Conservation (phyloP, 2,113 vertebrate species). For the Zapus hudsonius region DNA sequence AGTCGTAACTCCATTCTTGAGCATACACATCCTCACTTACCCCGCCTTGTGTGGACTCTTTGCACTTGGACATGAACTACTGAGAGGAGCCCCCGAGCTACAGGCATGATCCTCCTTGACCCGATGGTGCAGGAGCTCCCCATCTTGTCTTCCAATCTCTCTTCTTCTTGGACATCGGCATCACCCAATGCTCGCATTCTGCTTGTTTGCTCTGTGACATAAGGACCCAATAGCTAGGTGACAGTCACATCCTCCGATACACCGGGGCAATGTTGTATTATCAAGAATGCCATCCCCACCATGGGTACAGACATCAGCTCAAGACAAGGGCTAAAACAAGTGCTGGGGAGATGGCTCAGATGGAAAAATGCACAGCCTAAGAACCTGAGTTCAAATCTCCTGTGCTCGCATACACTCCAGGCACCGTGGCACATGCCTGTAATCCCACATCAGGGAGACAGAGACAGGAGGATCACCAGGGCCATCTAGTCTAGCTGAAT, state of each 20-base stretch:
- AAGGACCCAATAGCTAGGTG: not conserved
- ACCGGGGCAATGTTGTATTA: not conserved
- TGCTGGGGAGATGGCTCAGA: too few species aligned
- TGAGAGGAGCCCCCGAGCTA: not conserved
- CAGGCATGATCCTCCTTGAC: not conserved
- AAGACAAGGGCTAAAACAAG: not conserved
- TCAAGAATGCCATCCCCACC: not conserved
- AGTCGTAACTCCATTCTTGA: slow-evolving; percentile 11
- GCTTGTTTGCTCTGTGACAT: not conserved
- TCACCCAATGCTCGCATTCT: not conserved
- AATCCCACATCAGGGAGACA: too few species aligned
- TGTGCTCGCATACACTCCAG: too few species aligned
- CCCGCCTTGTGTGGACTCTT: not conserved
- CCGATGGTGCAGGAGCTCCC: not conserved
- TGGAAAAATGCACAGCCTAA: too few species aligned
- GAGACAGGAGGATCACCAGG: too few species aligned
- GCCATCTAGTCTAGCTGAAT: too few species aligned
- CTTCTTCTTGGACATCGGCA: not conserved
- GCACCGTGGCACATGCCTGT: too few species aligned
- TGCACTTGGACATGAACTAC: not conserved
- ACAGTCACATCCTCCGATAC: slow-evolving; percentile 3
- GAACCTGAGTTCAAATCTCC: too few species aligned
- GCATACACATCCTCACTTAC: not conserved
- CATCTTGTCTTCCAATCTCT: not conserved
- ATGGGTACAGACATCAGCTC: not conserved